phyloP scores from a whole-genome alignment of 2,797 vertebrate genomes.

The Lagodon rhomboides region DNA sequence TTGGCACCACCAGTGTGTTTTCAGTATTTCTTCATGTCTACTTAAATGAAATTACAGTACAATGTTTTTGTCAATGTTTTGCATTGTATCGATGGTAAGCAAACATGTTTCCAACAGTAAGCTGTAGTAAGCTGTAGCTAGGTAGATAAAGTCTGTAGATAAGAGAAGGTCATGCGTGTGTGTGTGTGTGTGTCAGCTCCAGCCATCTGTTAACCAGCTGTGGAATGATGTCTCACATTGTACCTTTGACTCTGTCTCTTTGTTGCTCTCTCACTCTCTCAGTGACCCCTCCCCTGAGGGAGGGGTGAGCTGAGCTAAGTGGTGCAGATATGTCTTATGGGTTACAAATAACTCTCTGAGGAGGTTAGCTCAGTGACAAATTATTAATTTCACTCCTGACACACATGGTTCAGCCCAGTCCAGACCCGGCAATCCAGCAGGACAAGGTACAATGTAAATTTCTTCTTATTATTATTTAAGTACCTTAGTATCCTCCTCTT shows the following conservation, averaged over 20 bases:
- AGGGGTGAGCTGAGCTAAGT: slow-evolving; percentile 54
- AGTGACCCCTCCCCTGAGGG: slow-evolving; percentile 39
- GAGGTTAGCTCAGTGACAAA: slow-evolving; percentile 52
- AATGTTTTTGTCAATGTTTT: neutral
- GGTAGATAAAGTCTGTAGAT: slow-evolving; percentile 29
- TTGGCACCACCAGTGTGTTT: neutral
- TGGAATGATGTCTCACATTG: slow-evolving; percentile 56
- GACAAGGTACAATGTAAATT: too few species aligned
- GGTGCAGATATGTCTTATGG: slow-evolving; percentile 69
- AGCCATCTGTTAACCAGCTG: slow-evolving; percentile 77
- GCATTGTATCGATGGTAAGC: neutral
- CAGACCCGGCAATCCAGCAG: too few species aligned
- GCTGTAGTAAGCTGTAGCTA: slow-evolving; percentile 11
- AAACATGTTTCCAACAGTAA: slow-evolving; percentile 16
- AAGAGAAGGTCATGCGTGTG: slow-evolving; percentile 39
- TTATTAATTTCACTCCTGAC: slow-evolving; percentile 36
- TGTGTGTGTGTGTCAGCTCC: slow-evolving; percentile 29
- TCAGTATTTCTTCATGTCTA: neutral
- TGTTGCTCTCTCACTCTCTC: slow-evolving; percentile 12
- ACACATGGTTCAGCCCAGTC: neutral
- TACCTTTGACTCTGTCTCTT: slow-evolving; percentile 37
- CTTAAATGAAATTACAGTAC: neutral
- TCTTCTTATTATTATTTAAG: too few species aligned
- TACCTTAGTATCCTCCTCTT: too few species aligned
- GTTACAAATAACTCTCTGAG: slow-evolving; percentile 30